Evolutionary conservation across 1,140 invertebrate species (phyloP), one percentile per base, ranked within the genome.

Genomic region (Harlomillsia oculata): DNA sequence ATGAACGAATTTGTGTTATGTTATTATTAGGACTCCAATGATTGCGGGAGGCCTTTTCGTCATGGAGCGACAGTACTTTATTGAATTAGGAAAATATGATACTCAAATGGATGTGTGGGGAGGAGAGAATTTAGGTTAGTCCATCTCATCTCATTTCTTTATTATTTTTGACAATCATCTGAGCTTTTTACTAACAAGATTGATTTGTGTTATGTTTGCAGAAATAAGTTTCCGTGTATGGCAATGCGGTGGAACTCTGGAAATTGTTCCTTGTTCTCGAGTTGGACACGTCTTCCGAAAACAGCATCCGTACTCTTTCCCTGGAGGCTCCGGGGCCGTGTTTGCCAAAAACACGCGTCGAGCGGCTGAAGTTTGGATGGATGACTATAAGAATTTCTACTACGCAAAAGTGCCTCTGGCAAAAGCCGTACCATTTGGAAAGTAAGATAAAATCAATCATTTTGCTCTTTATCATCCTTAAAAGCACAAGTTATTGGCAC

Each of bases 21-120:
- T 58, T 54, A 59, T 53, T 67, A 65, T 49, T 65, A 80, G 78
- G 66, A 92, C 91, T 0, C 92, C 93, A 0, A 95, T 95, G 51
- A 62, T 62, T 36, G 64, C 78, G 28, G 80, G 95, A 0, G 92
- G 94, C 1, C 76, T 98, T 8, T 97, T 98, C 73, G 87, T 91
- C 49, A 97, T 97, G 70, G 82, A 88, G 68, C 84, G 87, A 66
- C 75, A 79, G 4, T 97, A 93, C 74, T 98, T 98, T 74, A 85
- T 88, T 63, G 85, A 87, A 68, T 77, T 98, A 9, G 94, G 94
- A 40, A 92, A 92, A 68, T 98, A 98, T 73, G 95, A 98, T 69
- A 91, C 87, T 36, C 87, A 87, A 68, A 95, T 97, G 90, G 91
- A 97, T 69, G 89, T 97, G 8, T 97, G 94, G 94, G 84, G 87